These are phyloP conservation scores for Merluccius polli DNA, from an alignment of 2,797 vertebrate genomes.

Conservation along the genomic window DNA sequence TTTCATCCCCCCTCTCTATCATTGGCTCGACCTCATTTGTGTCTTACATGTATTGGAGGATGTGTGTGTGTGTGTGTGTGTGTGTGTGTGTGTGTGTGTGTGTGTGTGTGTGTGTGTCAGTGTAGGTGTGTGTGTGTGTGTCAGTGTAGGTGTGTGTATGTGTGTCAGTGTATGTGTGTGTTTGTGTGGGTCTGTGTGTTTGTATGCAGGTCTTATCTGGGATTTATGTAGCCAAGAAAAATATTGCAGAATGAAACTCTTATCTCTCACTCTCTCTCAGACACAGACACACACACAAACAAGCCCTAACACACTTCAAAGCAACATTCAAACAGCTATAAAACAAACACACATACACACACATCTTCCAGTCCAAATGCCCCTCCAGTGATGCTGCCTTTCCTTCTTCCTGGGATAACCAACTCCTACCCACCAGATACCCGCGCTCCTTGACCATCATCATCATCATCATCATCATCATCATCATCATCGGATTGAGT, in stretches of 20 bases:
- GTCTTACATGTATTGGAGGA: not conserved
- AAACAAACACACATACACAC: not conserved
- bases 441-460: not conserved
- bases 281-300: not conserved
- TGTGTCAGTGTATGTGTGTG: not conserved
- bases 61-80: not conserved
- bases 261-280: not conserved
- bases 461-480: not conserved
- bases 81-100: not conserved
- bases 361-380: not conserved
- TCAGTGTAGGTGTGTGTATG: not conserved
- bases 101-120: no score
- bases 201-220: not conserved
- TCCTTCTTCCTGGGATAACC: not conserved
- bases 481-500: not conserved
- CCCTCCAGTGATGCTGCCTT: not conserved
- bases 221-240: slow-evolving; percentile 2
- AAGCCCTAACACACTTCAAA: not conserved
- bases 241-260: not conserved
- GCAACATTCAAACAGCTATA: not conserved
- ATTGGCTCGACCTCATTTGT: not conserved
- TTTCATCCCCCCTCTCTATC: not conserved
- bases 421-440: not conserved
- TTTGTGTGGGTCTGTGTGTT: not conserved
- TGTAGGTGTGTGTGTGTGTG: not conserved